A percentile compares a stretch with the other conserved stretches of the same genome.
Conservation (phyloP, 2,888 invertebrate species). For the Amblyjoppa fuscipennis region DNA sequence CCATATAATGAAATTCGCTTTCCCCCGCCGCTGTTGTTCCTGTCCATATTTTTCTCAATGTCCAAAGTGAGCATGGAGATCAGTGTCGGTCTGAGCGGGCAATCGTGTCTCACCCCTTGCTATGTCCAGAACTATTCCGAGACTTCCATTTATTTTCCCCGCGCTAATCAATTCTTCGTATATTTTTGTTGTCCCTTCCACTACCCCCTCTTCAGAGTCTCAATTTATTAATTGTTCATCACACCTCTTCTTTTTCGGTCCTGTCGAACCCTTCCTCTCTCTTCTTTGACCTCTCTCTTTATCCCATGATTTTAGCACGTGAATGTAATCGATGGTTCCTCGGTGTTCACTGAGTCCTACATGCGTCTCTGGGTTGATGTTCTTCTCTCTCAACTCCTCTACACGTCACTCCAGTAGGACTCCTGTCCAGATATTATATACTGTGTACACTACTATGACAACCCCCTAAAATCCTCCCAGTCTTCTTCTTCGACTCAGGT, state of each 20-base stretch:
- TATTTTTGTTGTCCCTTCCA: too few species aligned
- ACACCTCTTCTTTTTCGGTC: constrained; percentile 11
- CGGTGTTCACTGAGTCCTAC: too few species aligned
- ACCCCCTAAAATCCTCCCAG: constrained; percentile 49
- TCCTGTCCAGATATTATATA: constrained; percentile 55
- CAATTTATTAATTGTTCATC: too few species aligned
- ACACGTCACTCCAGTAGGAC: constrained; percentile 41
- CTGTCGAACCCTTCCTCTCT: background rate
- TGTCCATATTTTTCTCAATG: constrained; percentile 53
- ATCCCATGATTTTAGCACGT: background rate
- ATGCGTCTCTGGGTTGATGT: constrained; percentile 8
- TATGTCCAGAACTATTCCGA: constrained; percentile 11
- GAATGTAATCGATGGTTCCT: too few species aligned
- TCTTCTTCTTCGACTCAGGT: constrained; percentile 40
- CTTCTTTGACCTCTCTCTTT: background rate
- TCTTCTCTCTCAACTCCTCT: constrained; percentile 40
- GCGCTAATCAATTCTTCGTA: constrained; percentile 55
- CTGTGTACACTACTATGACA: constrained; percentile 28
- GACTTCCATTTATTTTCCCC: constrained; percentile 43
- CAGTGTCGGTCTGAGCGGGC: constrained; percentile 41
- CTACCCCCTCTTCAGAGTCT: too few species aligned
- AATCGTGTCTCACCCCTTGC: constrained; percentile 56
- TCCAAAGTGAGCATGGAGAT: constrained; percentile 54
- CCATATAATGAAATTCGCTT: constrained; percentile 41
- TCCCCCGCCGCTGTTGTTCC: constrained; percentile 51